Evolutionary conservation across 2,797 vertebrate species (phyloP).

Genomic region (Acanthornis magna): DNA sequence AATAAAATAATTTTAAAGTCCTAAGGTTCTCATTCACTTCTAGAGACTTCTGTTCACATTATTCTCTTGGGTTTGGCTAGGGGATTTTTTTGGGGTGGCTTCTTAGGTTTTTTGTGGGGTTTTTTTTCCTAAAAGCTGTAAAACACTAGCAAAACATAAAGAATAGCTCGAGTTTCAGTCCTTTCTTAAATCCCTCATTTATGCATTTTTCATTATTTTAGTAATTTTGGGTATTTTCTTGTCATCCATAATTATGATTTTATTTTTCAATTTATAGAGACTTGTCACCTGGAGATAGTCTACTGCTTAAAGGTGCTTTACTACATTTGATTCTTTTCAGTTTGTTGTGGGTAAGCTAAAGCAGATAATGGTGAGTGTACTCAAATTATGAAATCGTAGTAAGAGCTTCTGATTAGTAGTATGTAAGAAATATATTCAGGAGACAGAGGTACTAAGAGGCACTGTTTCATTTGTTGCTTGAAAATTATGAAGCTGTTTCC

Average conservation of each 20-base stretch:
- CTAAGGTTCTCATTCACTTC: not conserved
- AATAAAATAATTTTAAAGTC: not conserved
- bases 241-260: not conserved
- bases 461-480: not conserved
- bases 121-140: not conserved
- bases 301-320: not conserved
- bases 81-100: not conserved
- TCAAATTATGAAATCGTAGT: not conserved
- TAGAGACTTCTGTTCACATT: not conserved
- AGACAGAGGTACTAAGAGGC: not conserved
- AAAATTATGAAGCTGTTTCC: not conserved
- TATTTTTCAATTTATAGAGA: not conserved
- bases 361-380: not conserved
- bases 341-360: not conserved
- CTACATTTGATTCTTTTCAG: not conserved
- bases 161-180: not conserved
- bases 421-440: not conserved
- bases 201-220: not conserved
- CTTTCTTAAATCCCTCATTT: not conserved
- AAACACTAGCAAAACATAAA: not conserved
- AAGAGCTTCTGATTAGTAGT: not conserved
- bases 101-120: too few relatives aligned
- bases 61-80: not conserved
- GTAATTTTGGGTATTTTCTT: not conserved
- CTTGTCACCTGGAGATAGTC: not conserved